Evolutionary conservation across 1,140 invertebrate genomes (phyloP).

Genomic region (Schlechtendalia chinensis): DNA sequence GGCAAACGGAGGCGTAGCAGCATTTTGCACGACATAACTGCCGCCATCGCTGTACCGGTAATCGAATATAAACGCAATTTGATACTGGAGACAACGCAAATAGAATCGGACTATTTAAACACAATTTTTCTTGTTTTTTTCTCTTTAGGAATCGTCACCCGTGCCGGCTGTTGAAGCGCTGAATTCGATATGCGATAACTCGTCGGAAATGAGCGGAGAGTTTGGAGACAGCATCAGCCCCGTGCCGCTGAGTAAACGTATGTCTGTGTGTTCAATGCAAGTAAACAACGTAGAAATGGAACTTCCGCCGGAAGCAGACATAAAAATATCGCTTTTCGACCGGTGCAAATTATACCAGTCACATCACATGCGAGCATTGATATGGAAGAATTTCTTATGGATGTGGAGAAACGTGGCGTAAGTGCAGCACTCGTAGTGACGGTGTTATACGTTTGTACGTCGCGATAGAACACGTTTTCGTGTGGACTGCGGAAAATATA

Average conservation of each 20-base stretch:
- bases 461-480: background rate
- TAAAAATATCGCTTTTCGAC: conserved; percentile 59
- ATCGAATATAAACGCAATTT: too few relatives aligned
- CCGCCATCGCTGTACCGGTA: conserved; percentile 53
- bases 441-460: too few relatives aligned
- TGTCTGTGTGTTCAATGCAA: conserved; percentile 44
- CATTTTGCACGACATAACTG: conserved; percentile 69
- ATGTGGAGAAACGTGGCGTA: conserved; percentile 89
- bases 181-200: conserved; percentile 53
- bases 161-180: conserved; percentile 59
- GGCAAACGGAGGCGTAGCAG: conserved; percentile 74
- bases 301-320: conserved; percentile 64
- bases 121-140: too few relatives aligned
- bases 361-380: conserved; percentile 68
- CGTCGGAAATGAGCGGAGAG: conserved; percentile 74
- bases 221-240: conserved; percentile 77
- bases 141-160: background rate
- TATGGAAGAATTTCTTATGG: conserved; percentile 89
- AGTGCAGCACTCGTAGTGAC: conserved; percentile 50
- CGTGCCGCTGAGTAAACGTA: conserved; percentile 56
- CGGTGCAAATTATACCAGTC: conserved; percentile 66
- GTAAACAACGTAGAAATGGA: conserved; percentile 50
- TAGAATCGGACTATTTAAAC: too few relatives aligned
- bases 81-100: too few relatives aligned
- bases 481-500: background rate